Conservation (phyloP, 2,113 vertebrate genomes). For the Microtus ochrogaster region DNA sequence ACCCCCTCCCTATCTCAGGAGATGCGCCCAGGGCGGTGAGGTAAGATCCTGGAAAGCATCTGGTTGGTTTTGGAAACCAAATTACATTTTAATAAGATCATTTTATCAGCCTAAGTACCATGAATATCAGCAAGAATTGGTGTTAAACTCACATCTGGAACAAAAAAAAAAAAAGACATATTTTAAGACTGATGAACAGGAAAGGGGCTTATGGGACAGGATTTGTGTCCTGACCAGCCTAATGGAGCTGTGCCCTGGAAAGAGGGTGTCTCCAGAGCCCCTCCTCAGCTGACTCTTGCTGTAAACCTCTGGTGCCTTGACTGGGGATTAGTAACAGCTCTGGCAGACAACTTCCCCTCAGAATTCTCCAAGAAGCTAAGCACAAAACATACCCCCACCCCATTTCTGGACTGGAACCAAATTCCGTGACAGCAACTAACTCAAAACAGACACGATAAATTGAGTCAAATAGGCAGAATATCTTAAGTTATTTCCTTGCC, state of each 20-base stretch:
- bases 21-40: conserved; percentile 57
- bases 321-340: conserved; percentile 51
- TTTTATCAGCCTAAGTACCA: conserved; percentile 46
- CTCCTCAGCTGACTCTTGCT: neutral
- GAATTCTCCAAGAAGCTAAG: conserved; percentile 52
- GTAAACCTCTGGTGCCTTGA: neutral
- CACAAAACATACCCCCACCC: conserved; percentile 58
- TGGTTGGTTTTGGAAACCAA: conserved; percentile 52
- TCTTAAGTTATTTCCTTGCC: neutral
- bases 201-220: neutral
- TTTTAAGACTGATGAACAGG: conserved; percentile 21
- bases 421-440: conserved; percentile 67
- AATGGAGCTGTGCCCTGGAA: neutral
- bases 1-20: conserved; percentile 45
- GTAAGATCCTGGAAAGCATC: conserved; percentile 69
- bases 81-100: conserved; percentile 57
- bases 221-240: neutral
- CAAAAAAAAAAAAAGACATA: neutral
- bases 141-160: conserved; percentile 27
- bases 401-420: conserved; percentile 69
- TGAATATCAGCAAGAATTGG: neutral
- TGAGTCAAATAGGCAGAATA: conserved; percentile 38
- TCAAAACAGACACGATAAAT: conserved; percentile 68
- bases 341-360: conserved; percentile 43
- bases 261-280: neutral